A percentile compares a stretch with the other conserved stretches of the same genome.
These are phyloP conservation scores for Clivina fossor DNA, from an alignment of 2,888 invertebrate genomes.

Conservation along the genomic window DNA sequence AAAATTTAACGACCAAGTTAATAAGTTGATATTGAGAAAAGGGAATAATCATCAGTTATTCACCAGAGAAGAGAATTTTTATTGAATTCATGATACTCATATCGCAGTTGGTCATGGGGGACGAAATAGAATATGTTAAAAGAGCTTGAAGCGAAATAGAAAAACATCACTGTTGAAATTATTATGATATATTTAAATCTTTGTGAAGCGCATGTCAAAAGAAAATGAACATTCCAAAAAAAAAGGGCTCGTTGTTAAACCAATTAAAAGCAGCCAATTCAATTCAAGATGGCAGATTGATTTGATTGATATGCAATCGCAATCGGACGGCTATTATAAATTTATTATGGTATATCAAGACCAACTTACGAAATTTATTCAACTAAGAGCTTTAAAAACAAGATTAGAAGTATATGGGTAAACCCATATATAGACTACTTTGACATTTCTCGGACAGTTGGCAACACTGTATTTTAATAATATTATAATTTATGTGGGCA, in stretches of 20 bases:
- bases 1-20: too few relatives aligned
- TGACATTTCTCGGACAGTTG: too few relatives aligned
- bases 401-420: too few relatives aligned
- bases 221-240: constrained; percentile 14
- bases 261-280: constrained; percentile 38
- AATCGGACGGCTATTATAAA: constrained; percentile 45
- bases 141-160: constrained; percentile 25
- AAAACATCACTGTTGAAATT: constrained; percentile 24
- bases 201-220: constrained; percentile 17
- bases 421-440: too few relatives aligned
- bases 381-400: constrained; percentile 46
- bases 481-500: too few relatives aligned
- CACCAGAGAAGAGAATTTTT: constrained; percentile 10
- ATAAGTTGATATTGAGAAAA: too few relatives aligned
- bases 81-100: constrained; percentile 27
- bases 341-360: constrained; percentile 50
- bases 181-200: constrained; percentile 1
- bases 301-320: constrained; percentile 48
- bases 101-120: constrained; percentile 24
- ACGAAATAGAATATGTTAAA: constrained; percentile 14
- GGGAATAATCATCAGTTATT: too few relatives aligned
- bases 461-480: too few relatives aligned
- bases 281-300: constrained; percentile 48
- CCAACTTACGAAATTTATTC: constrained; percentile 50
- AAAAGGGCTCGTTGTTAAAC: constrained; percentile 35